phyloP scores from a whole-genome alignment of 2,888 invertebrate genomes.

The Lasioglossum zephyrum region DNA sequence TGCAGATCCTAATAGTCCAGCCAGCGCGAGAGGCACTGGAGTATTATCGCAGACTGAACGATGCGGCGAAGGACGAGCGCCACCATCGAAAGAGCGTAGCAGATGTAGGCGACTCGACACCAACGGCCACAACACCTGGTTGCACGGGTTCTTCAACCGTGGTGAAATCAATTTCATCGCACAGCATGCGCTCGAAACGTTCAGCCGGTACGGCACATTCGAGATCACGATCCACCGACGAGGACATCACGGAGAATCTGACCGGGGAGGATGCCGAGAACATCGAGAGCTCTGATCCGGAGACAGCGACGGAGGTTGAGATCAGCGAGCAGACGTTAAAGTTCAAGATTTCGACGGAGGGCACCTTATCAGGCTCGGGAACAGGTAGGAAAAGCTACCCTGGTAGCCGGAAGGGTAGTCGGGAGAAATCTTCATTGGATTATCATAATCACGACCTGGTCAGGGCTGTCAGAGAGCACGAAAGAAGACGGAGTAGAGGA shows the following conservation, averaged over 20 bases:
- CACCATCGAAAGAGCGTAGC: constrained; percentile 86
- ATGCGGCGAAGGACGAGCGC: constrained; percentile 87
- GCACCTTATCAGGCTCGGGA: constrained; percentile 83
- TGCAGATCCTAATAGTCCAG: constrained; percentile 87
- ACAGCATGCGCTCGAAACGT: constrained; percentile 83
- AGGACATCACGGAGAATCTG: constrained; percentile 80
- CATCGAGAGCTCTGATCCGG: constrained; percentile 87
- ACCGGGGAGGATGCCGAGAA: constrained; percentile 85
- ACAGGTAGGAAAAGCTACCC: constrained; percentile 88
- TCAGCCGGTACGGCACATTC: constrained; percentile 83
- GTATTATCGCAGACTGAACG: constrained; percentile 87
- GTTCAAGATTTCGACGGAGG: constrained; percentile 91
- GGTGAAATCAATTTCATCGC: constrained; percentile 83
- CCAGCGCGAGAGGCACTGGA: constrained; percentile 88
- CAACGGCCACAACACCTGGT: constrained; percentile 61
- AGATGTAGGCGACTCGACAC: constrained; percentile 77
- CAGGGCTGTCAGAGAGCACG: constrained; percentile 85
- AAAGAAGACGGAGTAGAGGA: constrained; percentile 77
- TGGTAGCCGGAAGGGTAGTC: constrained; percentile 89
- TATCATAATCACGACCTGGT: constrained; percentile 84
- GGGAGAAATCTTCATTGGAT: constrained; percentile 86
- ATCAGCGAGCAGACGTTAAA: constrained; percentile 91
- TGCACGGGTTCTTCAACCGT: constrained; percentile 68
- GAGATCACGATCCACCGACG: constrained; percentile 81
- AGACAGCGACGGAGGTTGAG: constrained; percentile 90